phyloP scores from a whole-genome alignment of 2,888 invertebrate genomes.

The Rotaria sp. region DNA sequence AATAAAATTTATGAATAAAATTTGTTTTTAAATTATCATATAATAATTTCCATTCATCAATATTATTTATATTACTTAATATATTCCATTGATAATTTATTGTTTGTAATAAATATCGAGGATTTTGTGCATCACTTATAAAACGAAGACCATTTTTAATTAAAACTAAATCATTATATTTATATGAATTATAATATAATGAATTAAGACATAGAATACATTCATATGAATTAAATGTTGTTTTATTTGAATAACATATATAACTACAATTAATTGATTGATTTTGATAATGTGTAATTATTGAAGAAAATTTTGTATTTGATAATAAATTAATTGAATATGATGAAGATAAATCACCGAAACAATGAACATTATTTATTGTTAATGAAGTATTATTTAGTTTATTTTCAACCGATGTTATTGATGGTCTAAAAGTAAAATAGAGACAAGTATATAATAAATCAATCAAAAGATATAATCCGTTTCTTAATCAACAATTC shows the following conservation, averaged over 20 bases:
- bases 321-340: too few species aligned
- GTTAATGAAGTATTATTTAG: background rate
- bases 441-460: too few species aligned
- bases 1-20: background rate
- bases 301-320: background rate
- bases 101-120: background rate
- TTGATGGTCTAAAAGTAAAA: background rate
- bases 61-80: background rate
- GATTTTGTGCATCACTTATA: background rate
- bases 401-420: background rate
- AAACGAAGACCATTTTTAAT: constrained; percentile 4
- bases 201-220: background rate
- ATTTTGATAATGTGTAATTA: background rate
- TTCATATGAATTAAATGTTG: background rate
- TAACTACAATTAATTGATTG: background rate
- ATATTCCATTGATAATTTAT: background rate
- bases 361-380: background rate
- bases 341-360: background rate
- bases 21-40: background rate
- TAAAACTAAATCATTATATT: background rate
- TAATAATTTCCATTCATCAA: background rate
- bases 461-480: too few species aligned
- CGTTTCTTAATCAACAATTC: too few species aligned
- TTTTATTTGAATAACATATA: background rate
- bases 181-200: background rate